Percentiles rank a stretch among this genome's conserved stretches.
Conservation (phyloP, 2,113 vertebrate genomes). For the Rhinopomastus cyanomelas region DNA sequence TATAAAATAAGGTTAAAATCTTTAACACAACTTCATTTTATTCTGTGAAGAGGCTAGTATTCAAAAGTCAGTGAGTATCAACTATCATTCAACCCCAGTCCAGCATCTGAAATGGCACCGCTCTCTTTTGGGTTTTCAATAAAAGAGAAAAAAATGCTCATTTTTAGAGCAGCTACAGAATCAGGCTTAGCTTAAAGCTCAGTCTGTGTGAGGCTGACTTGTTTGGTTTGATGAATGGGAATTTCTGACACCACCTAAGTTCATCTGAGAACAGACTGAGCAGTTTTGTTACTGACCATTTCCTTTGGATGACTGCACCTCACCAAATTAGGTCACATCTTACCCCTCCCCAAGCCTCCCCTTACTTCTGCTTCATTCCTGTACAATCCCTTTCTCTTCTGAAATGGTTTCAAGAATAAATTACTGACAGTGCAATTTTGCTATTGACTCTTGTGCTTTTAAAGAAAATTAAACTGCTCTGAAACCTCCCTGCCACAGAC, state of each 20-base stretch:
- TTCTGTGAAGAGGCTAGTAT: background rate
- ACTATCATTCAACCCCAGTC: background rate
- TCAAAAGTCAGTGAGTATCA: background rate
- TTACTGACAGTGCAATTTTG: conserved; percentile 59
- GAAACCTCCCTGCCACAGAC: conserved; percentile 14
- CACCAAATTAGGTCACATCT: conserved; percentile 34
- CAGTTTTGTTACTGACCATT: background rate
- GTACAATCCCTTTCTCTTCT: conserved; percentile 48
- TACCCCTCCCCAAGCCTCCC: background rate
- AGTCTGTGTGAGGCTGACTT: background rate
- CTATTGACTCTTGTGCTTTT: conserved; percentile 57
- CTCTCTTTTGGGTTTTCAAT: background rate
- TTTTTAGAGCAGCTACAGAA: background rate
- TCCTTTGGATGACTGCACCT: background rate
- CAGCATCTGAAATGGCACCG: background rate
- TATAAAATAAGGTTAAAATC: background rate
- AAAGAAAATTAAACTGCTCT: conserved; percentile 69
- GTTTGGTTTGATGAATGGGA: background rate
- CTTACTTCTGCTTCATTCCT: conserved; percentile 20
- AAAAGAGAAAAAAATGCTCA: background rate
- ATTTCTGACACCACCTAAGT: background rate
- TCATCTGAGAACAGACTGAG: background rate
- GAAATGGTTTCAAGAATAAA: conserved; percentile 41
- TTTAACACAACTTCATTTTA: background rate
- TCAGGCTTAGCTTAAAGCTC: background rate